These are phyloP conservation scores for Heliconius himera DNA, from an alignment of 1,140 invertebrate species.

Conservation along the genomic window DNA sequence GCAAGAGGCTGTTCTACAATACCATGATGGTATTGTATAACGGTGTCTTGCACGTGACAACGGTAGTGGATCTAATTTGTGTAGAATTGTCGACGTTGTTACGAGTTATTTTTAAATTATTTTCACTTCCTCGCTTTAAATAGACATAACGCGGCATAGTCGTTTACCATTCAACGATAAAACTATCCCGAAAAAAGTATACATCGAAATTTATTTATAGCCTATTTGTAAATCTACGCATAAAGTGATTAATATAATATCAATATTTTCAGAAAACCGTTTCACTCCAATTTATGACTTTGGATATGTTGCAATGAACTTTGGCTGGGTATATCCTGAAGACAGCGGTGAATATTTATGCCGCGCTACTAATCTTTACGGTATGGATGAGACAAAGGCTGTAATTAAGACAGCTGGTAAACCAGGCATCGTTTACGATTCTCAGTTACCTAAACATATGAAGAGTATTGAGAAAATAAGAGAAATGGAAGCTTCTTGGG, in stretches of 20 bases:
- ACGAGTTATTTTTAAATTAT: no score
- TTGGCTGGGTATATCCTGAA: slow-evolving; percentile 96
- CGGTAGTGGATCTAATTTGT: no score
- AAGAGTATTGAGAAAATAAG: slow-evolving; percentile 97
- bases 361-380: slow-evolving; percentile 94
- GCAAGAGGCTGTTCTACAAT: no score
- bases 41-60: no score
- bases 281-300: slow-evolving; percentile 97
- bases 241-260: background rate
- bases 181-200: no score
- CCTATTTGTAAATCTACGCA: background rate
- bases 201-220: background rate
- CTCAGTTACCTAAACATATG: slow-evolving; percentile 96
- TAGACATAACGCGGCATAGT: no score
- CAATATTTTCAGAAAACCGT: slow-evolving; percentile 87
- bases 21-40: no score
- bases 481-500: slow-evolving; percentile 97
- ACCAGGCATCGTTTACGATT: slow-evolving; percentile 95
- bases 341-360: slow-evolving; percentile 95
- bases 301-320: slow-evolving; percentile 97
- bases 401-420: slow-evolving; percentile 92
- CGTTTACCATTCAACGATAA: no score
- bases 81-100: no score
- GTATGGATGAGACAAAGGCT: slow-evolving; percentile 93
- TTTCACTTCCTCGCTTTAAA: no score